Conservation (phyloP, 2,888 invertebrate genomes). For the Drosophila parthenogenetica region DNA sequence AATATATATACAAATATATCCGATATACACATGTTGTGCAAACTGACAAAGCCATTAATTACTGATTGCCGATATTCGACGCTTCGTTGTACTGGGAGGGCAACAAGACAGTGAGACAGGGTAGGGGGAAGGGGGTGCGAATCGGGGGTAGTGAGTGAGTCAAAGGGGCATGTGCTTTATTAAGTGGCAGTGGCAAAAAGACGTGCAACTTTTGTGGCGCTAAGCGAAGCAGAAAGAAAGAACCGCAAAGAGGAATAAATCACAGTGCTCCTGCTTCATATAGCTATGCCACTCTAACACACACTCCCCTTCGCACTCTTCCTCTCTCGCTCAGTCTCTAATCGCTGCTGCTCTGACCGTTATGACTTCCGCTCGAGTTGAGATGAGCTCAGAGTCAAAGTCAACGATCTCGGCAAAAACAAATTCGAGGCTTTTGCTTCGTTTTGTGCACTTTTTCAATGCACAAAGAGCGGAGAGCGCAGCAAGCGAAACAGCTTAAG, state of each 20-base stretch:
- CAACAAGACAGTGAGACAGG: background rate
- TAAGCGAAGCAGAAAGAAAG: conserved; percentile 68
- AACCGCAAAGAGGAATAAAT: conserved; percentile 40
- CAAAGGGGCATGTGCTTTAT: conserved; percentile 21
- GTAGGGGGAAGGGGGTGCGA: background rate
- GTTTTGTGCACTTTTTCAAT: conserved; percentile 46
- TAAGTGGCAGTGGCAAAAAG: conserved; percentile 44
- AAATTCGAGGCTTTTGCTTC: conserved; percentile 24
- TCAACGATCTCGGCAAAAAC: conserved; percentile 53
- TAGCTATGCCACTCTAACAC: background rate
- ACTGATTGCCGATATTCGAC: conserved; percentile 74
- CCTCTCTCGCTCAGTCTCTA: conserved; percentile 5
- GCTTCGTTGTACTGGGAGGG: conserved; percentile 17
- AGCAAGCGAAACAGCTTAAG: background rate
- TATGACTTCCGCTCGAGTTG: conserved; percentile 70
- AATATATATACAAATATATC: conserved; percentile 20
- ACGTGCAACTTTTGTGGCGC: conserved; percentile 64
- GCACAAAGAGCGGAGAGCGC: conserved; percentile 12
- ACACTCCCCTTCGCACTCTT: background rate
- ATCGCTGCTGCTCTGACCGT: conserved; percentile 59
- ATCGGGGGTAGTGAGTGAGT: conserved; percentile 4
- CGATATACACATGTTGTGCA: conserved; percentile 48
- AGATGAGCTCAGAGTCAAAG: conserved; percentile 48
- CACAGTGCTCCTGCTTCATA: conserved; percentile 17
- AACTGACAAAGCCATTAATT: conserved; percentile 77